These are phyloP conservation scores for Andrena fulva DNA, from an alignment of 2,888 invertebrate species.

Conservation along the genomic window DNA sequence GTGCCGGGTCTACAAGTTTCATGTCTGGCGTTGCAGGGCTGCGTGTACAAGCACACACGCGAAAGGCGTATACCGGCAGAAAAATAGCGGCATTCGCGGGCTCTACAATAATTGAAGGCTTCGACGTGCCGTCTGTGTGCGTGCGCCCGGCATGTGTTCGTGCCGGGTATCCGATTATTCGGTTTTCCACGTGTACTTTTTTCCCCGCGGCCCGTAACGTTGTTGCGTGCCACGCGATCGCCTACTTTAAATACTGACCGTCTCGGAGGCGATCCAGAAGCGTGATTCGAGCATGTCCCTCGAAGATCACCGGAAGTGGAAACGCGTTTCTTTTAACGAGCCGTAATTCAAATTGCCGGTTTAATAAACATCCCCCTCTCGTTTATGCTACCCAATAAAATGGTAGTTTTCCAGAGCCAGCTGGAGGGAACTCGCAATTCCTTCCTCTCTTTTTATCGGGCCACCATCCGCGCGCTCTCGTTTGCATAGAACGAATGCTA, in stretches of 20 bases:
- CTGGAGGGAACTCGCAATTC: background rate
- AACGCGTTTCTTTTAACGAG: background rate
- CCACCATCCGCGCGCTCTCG: background rate
- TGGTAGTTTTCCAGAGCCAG: background rate
- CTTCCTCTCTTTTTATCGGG: background rate
- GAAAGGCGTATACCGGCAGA: slow-evolving; percentile 35
- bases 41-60: slow-evolving; percentile 42
- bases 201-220: slow-evolving; percentile 11
- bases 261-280: slow-evolving; percentile 11
- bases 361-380: slow-evolving; percentile 4
- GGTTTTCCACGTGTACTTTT: slow-evolving; percentile 50
- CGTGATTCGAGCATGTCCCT: slow-evolving; percentile 5
- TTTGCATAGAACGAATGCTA: slow-evolving; percentile 11
- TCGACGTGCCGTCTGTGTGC: slow-evolving; percentile 15
- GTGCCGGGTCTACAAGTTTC: slow-evolving; percentile 43
- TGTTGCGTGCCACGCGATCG: slow-evolving; percentile 37
- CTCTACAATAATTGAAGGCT: slow-evolving; percentile 65
- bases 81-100: slow-evolving; percentile 60
- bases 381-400: background rate
- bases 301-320: slow-evolving; percentile 18
- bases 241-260: slow-evolving; percentile 50
- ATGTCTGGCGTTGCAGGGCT: slow-evolving; percentile 12
- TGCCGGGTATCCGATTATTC: slow-evolving; percentile 36
- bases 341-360: slow-evolving; percentile 11
- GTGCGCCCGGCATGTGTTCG: background rate